Evolutionary conservation across 2,797 vertebrate genomes (phyloP), one percentile per base, ranked within the genome.

Genomic region (Enteromius argenteus): DNA sequence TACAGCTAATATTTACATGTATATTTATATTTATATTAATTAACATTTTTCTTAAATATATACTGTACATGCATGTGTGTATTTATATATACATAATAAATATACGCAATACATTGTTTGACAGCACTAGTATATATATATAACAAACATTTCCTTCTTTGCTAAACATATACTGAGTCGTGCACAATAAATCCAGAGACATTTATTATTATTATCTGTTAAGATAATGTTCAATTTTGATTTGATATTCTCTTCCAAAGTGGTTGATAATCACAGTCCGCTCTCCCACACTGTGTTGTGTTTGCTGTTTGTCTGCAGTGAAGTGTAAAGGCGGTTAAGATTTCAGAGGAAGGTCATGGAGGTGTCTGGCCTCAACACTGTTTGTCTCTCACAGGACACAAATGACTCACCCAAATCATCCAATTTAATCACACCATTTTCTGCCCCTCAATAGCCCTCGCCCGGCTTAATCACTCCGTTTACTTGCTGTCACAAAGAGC

Each of bases 361-460:
- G 85, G 86, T 78, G 83, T 79, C 73, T 85, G 84, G 81, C 86
- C 87, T 84, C 73, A 86, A 82, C 69, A 83, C 58, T 90, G 89
- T 92, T 90, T 90, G 88, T 85, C 81, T 83, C 89, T 79, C 17
- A 60, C 84, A 89, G 84, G 87, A 90, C 90, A 90, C 90, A 90
- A 91, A 92, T 90, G 91, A 91, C 82, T 90, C 86, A 17, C 87
- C 83, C 86, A 90, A 91, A 91, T 91, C 89, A 91, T 89, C 90
- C 88, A 89, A 87, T 91, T 91, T 91, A 92, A 91, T 91, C 88
- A 84, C 88, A 88, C 87, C 88, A 87, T 91, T 91, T 90, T 90
- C 89, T 91, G 88, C 85, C 89, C 86, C 85, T 90, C 86, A 73
- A 81, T 86, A 75, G 84, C 87, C 88, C 81, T 85, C 80, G 79